Conservation (phyloP, 2,797 vertebrate genomes). For the Enteromius trimaculatus region DNA sequence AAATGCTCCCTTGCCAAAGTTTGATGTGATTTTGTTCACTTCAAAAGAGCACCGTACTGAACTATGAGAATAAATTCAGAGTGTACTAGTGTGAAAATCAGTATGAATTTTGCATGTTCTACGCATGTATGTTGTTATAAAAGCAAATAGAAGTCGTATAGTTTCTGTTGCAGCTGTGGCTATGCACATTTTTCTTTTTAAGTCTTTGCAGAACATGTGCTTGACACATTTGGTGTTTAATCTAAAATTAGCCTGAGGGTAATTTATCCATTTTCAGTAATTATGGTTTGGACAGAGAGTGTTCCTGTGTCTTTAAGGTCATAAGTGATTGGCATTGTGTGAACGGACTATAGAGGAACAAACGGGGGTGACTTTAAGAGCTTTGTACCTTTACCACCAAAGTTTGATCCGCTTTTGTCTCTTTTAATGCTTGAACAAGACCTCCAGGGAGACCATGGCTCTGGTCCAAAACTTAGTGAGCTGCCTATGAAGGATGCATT, state of each 20-base stretch:
- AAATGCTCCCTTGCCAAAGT: background rate
- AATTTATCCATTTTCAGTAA: slow-evolving; percentile 7
- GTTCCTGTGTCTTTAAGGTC: slow-evolving; percentile 6
- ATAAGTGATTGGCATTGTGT: slow-evolving; percentile 10
- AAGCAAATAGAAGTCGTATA: background rate
- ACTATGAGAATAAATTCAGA: background rate
- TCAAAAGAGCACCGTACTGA: background rate
- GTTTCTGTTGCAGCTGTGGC: background rate
- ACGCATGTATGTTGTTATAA: background rate
- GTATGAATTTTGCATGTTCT: background rate
- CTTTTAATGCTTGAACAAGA: slow-evolving; percentile 36
- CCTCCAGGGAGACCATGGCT: slow-evolving; percentile 33
- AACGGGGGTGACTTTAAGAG: slow-evolving; percentile 12
- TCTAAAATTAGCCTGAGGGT: slow-evolving; percentile 6
- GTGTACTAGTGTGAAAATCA: background rate
- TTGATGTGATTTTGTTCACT: background rate
- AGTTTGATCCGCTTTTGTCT: slow-evolving; percentile 36
- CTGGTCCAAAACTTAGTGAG: slow-evolving; percentile 25
- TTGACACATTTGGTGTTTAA: slow-evolving; percentile 15
- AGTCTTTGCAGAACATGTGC: background rate
- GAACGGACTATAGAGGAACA: background rate
- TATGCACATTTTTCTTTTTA: background rate
- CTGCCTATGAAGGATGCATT: background rate
- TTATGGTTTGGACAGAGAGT: slow-evolving; percentile 17
- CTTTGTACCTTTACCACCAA: slow-evolving; percentile 12